Conservation (phyloP, 1,140 invertebrate genomes). For the Drosophila mojavensis region DNA sequence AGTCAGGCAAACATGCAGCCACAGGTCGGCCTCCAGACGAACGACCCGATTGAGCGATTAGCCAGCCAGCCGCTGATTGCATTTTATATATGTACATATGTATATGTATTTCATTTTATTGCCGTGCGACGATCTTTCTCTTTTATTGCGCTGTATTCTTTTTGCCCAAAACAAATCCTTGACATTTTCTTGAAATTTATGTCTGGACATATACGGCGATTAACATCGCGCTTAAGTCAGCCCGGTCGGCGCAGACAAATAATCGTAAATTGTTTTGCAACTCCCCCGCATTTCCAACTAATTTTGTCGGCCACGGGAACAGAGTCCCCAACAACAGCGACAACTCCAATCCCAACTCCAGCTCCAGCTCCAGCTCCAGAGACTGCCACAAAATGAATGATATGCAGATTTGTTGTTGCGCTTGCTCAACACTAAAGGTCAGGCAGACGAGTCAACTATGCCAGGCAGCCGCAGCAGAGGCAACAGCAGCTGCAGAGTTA, state of each 20-base stretch:
- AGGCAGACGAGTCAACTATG: slow-evolving; percentile 43
- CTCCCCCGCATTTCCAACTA: slow-evolving; percentile 55
- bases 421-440: slow-evolving; percentile 72
- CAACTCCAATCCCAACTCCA: background rate
- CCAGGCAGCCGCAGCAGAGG: background rate
- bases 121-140: slow-evolving; percentile 38
- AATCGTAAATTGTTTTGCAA: slow-evolving; percentile 71
- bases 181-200: slow-evolving; percentile 73
- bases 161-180: slow-evolving; percentile 54
- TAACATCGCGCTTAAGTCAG: slow-evolving; percentile 28
- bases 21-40: slow-evolving; percentile 22
- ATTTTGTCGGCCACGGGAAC: slow-evolving; percentile 35
- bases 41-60: slow-evolving; percentile 49
- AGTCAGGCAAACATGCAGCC: background rate
- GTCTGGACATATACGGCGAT: slow-evolving; percentile 47
- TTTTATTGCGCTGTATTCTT: slow-evolving; percentile 1
- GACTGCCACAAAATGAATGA: slow-evolving; percentile 60
- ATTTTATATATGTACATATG: slow-evolving; percentile 34
- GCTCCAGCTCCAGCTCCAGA: slow-evolving; percentile 10
- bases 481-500: slow-evolving; percentile 10
- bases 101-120: slow-evolving; percentile 13
- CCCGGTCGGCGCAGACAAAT: slow-evolving; percentile 49
- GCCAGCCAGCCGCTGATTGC: slow-evolving; percentile 58
- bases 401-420: slow-evolving; percentile 63
- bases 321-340: background rate